Evolutionary conservation across 2,888 invertebrate genomes (phyloP), one percentile per base, ranked within the genome.

Genomic region (Elgonia sp.): DNA sequence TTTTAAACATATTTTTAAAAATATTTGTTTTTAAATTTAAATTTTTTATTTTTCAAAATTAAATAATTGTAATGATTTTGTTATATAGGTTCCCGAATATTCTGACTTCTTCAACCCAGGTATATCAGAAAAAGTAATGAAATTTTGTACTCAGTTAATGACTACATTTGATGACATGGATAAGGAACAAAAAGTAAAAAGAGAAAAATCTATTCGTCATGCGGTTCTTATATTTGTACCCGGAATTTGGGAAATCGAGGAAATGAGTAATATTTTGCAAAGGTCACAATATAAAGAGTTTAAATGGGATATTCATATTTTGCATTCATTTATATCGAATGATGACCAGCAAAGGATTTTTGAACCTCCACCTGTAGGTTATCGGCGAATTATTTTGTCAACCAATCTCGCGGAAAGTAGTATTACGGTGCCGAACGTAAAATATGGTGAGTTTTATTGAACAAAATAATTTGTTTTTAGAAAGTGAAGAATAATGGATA

Each of bases 401-500:
- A 98, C 98, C 10, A 98, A 98, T 94, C 98, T 98, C 90, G 98
- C 98, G 0, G 98, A 98, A 95, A 98, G 98, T 94, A 98, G 98
- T 69, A 97, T 98, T 90, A 98, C 98, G 0, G 98, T 98, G 6
- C 97, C 98, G 0, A 98, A 98, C 94, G 96, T 98, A 21, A 97
- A 96, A 94, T 98, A 97, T 95, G 97, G 97, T 97, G 93, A 40
- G 55, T 21, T 67, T 39, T 0, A 57, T 14, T 50, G n/a, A 20
- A 57, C 37, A 62, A 9, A 57, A 12, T 5, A 5, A 46, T 46
- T 5, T 46, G 1, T 46, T 1, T 46, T 12, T 46, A 7, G 5
- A 29, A 29, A 29, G 29, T 5, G 29, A 46, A 1, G 2, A 46
- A 46, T 46, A 2, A 7, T 12, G 2, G 1, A 7, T 14, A 46